These are phyloP conservation scores for Phortica okadai DNA, from an alignment of 2,888 invertebrate species.

Conservation along the genomic window DNA sequence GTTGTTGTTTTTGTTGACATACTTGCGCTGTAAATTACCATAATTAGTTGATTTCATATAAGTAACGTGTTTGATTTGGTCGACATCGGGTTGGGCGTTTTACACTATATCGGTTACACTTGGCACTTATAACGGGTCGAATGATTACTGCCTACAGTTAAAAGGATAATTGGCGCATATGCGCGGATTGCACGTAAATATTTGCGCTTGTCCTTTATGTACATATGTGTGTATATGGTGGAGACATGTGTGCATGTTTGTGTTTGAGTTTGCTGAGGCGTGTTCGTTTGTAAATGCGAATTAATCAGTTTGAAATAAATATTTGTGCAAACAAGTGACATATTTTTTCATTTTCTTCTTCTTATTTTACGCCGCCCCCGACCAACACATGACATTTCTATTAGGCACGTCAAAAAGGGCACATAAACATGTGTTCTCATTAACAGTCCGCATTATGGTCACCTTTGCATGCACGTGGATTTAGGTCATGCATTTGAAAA, in stretches of 20 bases:
- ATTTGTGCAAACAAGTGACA: slow-evolving; percentile 53
- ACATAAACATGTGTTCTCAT: slow-evolving; percentile 13
- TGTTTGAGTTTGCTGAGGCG: slow-evolving; percentile 33
- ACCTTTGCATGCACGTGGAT: too few relatives aligned
- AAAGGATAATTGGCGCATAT: slow-evolving; percentile 62
- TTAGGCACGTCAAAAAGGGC: neutral
- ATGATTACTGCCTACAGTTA: slow-evolving; percentile 55
- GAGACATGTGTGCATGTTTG: slow-evolving; percentile 14
- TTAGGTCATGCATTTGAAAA: too few relatives aligned
- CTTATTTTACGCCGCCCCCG: neutral
- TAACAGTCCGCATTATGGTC: neutral
- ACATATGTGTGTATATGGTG: neutral
- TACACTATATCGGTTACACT: slow-evolving; percentile 8
- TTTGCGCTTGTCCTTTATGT: slow-evolving; percentile 50
- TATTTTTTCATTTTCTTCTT: slow-evolving; percentile 27
- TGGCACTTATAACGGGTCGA: slow-evolving; percentile 44
- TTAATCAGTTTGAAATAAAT: slow-evolving; percentile 69
- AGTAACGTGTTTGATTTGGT: slow-evolving; percentile 49
- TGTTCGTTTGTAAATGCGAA: slow-evolving; percentile 50
- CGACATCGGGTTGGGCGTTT: neutral
- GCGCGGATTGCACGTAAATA: slow-evolving; percentile 53
- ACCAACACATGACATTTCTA: neutral
- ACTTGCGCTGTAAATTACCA: slow-evolving; percentile 69
- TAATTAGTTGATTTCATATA: slow-evolving; percentile 68
- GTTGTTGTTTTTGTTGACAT: slow-evolving; percentile 69